Conservation (phyloP, 2,797 vertebrate genomes). For the Ataeniobius toweri region DNA sequence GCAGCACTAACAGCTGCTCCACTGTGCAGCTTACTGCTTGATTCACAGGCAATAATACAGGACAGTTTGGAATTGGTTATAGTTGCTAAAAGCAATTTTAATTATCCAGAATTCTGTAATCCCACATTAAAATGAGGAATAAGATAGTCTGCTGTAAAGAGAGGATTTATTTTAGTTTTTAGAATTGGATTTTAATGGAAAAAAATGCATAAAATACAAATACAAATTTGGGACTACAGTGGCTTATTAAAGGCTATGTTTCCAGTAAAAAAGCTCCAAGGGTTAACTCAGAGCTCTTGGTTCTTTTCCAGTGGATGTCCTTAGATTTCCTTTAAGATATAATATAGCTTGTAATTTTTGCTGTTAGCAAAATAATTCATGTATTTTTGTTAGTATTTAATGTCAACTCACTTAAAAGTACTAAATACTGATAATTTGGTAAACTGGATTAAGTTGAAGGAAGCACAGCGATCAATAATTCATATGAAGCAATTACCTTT, state of each 20-base stretch:
- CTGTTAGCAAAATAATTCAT: background rate
- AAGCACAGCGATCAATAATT: background rate
- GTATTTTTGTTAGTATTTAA: background rate
- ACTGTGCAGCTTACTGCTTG: background rate
- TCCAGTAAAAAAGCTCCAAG: too few species aligned
- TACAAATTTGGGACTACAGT: background rate
- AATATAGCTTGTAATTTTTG: background rate
- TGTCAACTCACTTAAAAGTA: background rate
- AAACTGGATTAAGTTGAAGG: too few species aligned
- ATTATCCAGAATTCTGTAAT: background rate
- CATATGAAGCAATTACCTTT: background rate
- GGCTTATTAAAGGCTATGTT: background rate
- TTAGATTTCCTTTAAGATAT: too few species aligned
- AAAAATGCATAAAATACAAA: background rate
- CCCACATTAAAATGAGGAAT: background rate
- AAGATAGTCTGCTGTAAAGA: background rate
- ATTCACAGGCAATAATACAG: background rate
- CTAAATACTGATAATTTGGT: background rate
- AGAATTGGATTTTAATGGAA: too few species aligned
- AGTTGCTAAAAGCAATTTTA: background rate
- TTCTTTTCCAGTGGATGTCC: background rate
- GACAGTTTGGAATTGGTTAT: background rate
- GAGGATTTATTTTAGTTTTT: background rate
- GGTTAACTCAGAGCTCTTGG: background rate
- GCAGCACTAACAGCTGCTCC: background rate